A percentile compares a stretch with the other conserved stretches of the same genome.
These are phyloP conservation scores for Ferdinandea cuprea DNA, from an alignment of 2,888 invertebrate genomes.

Conservation along the genomic window DNA sequence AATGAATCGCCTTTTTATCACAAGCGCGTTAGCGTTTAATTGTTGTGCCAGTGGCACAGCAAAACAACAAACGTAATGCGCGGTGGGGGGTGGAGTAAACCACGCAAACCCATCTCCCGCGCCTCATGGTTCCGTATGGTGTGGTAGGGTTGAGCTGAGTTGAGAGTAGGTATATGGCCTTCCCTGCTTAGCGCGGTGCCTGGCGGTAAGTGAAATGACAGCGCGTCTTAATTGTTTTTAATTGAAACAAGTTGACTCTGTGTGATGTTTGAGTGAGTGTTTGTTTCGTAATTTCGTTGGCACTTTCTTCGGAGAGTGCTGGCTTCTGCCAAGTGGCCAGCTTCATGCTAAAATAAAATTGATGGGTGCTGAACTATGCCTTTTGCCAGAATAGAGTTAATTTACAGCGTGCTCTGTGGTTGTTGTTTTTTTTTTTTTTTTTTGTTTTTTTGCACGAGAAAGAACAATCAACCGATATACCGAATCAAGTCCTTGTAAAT, in stretches of 20 bases:
- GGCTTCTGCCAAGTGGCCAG: slow-evolving; percentile 23
- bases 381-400: slow-evolving; percentile 59
- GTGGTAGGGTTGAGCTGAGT: no score
- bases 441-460: neutral
- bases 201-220: slow-evolving; percentile 72
- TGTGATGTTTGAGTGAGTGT: slow-evolving; percentile 41
- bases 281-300: slow-evolving; percentile 64
- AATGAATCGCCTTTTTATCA: slow-evolving; percentile 67
- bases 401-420: slow-evolving; percentile 53
- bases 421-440: slow-evolving; percentile 47
- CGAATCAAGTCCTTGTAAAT: no score
- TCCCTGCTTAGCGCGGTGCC: slow-evolving; percentile 36
- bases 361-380: slow-evolving; percentile 71
- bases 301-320: slow-evolving; percentile 64
- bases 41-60: slow-evolving; percentile 27
- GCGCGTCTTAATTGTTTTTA: slow-evolving; percentile 74
- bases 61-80: slow-evolving; percentile 29
- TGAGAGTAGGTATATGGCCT: no score
- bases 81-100: slow-evolving; percentile 22
- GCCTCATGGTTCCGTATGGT: slow-evolving; percentile 17
- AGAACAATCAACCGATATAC: slow-evolving; percentile 13
- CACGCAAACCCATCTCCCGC: slow-evolving; percentile 57
- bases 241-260: slow-evolving; percentile 72
- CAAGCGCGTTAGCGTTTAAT: slow-evolving; percentile 32
- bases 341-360: slow-evolving; percentile 69